Evolutionary conservation across 2,113 vertebrate species (phyloP).

Genomic region (Syrrhaptes paradoxus): DNA sequence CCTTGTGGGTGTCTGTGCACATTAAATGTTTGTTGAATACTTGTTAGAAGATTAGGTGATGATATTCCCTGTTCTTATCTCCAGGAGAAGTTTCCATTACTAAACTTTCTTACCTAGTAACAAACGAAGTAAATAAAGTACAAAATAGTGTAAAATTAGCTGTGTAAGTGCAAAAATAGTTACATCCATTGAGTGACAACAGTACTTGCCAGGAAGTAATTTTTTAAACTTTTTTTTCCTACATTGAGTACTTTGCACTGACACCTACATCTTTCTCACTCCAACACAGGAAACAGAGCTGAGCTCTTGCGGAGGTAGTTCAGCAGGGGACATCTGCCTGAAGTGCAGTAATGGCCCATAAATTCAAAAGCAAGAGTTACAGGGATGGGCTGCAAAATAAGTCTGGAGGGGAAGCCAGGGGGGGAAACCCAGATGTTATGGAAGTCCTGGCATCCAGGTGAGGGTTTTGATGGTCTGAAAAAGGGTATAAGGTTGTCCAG

Average conservation of each 20-base stretch:
- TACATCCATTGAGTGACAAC: neutral
- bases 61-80: neutral
- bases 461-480: neutral
- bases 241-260: neutral
- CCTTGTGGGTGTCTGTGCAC: neutral
- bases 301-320: neutral
- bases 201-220: neutral
- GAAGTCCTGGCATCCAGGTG: neutral
- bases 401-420: neutral
- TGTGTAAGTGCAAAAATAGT: neutral
- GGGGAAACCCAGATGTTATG: neutral
- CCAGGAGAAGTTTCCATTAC: neutral
- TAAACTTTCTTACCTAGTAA: neutral
- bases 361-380: neutral
- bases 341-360: neutral
- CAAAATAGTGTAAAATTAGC: neutral
- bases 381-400: neutral
- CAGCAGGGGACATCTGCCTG: neutral
- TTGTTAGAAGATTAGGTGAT: neutral
- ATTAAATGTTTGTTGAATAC: neutral
- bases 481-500: neutral
- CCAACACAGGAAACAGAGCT: neutral
- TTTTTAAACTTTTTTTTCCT: neutral
- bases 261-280: slow-evolving; percentile 40
- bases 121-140: neutral